Percentiles rank a stretch among this genome's conserved stretches.
phyloP scores from a whole-genome alignment of 2,113 vertebrate genomes.

The Mus pahari region DNA sequence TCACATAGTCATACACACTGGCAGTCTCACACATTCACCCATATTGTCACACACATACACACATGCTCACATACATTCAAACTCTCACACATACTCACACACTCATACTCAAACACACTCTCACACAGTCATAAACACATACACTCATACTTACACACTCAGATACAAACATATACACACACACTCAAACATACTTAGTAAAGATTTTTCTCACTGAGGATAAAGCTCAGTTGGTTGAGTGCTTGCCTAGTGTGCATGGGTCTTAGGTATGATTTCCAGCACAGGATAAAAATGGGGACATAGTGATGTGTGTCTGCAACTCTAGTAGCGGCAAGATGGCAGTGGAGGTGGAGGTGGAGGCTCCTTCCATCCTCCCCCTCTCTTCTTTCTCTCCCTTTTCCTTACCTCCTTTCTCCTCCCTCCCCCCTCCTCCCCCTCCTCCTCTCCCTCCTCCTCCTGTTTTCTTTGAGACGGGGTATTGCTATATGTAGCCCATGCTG shows the following conservation, averaged over 20 bases:
- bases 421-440: rapidly evolving
- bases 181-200: not conserved
- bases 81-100: not conserved
- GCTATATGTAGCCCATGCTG: not conserved
- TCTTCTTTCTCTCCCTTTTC: not conserved
- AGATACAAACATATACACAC: not conserved
- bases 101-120: too few relatives aligned
- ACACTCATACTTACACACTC: not conserved
- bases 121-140: too few relatives aligned
- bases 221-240: not conserved
- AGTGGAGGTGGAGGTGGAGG: too few relatives aligned
- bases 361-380: not conserved
- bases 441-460: not conserved
- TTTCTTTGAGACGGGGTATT: not conserved
- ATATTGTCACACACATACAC: too few relatives aligned
- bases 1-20: not conserved
- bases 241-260: not conserved
- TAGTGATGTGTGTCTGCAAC: not conserved
- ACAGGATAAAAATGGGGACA: not conserved
- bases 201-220: not conserved
- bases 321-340: too few relatives aligned
- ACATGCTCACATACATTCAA: too few relatives aligned
- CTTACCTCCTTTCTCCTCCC: not conserved
- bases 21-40: too few relatives aligned
- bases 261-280: not conserved